Base-by-base conservation (phyloP, 2,888 invertebrate genomes). In the Eurytoma californica region DNA sequence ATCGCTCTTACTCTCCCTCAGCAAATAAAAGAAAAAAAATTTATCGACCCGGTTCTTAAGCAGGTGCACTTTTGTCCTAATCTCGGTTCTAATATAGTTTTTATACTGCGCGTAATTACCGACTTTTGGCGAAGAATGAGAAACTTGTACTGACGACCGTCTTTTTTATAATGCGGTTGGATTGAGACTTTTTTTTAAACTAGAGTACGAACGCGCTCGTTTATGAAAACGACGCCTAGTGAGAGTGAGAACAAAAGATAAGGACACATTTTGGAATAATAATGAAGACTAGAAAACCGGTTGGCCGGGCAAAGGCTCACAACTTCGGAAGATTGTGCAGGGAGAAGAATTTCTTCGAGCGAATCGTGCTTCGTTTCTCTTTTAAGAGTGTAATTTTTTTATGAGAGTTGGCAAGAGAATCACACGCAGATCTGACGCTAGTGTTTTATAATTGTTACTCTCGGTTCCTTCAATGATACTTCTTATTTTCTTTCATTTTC, bases 321-420 rank as follows among this genome's bases (percentile, higher is more conserved):
- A 60, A 18, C 65, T 65, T 65, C 20, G 18, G 58, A 69, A 60
- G 39, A 58, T 76, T 49, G 66, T 58, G 14, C 18, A 69, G 13
- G 58, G 39, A 67, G 75, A 80, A 78, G 77, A 80, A 80, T 80
- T 80, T 80, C 78, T 80, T 80, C 74, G 80, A 70, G 51, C 24
- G 47, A 72, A 20, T 61, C 49, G 30, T 72, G 49, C 51, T 74
- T 68, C 49, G 12, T 58, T 66, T 55, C 63, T 60, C 28, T 63
- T 24, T 76, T 51, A 47, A 18, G 20, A 24, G 20, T 58, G 67
- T 55, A 51, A 30, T 61, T 75, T 75, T 51, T 53, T 49, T 30
- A 61, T 28, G 24, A 73, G 66, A 79, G 68, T 49, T 76, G 80
- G 76, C 70, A 77, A 82, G 57, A 58, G 24, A 72, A 68, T 73